Conservation (phyloP, 2,113 vertebrate species). For the Melierax canorus region DNA sequence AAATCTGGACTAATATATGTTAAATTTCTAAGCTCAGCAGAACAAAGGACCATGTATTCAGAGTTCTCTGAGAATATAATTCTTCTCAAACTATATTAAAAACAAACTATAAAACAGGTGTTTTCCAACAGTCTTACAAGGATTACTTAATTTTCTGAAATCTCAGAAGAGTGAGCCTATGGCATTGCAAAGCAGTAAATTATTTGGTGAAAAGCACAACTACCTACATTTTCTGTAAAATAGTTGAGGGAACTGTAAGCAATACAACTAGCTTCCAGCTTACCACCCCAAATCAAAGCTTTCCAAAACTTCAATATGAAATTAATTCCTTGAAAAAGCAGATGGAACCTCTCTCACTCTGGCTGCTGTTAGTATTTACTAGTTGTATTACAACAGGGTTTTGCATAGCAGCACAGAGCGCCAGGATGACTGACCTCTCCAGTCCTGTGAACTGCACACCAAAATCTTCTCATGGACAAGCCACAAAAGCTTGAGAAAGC, state of each 20-base stretch:
- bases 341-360: background rate
- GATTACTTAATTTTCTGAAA: background rate
- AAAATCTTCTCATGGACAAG: background rate
- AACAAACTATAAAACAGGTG: background rate
- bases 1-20: background rate
- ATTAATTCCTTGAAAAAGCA: background rate
- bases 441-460: background rate
- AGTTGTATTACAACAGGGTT: background rate
- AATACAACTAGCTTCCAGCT: background rate
- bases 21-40: background rate
- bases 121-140: background rate
- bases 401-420: background rate
- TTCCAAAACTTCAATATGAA: background rate
- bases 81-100: background rate
- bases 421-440: background rate
- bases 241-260: background rate
- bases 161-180: background rate
- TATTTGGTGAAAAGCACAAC: background rate
- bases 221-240: background rate
- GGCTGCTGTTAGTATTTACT: background rate
- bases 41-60: background rate
- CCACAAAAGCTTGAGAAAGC: background rate
- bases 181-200: background rate
- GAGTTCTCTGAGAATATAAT: background rate
- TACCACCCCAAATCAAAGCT: background rate